Conservation (phyloP, 1,140 invertebrate species). For the Rhopalosiphum padi region DNA sequence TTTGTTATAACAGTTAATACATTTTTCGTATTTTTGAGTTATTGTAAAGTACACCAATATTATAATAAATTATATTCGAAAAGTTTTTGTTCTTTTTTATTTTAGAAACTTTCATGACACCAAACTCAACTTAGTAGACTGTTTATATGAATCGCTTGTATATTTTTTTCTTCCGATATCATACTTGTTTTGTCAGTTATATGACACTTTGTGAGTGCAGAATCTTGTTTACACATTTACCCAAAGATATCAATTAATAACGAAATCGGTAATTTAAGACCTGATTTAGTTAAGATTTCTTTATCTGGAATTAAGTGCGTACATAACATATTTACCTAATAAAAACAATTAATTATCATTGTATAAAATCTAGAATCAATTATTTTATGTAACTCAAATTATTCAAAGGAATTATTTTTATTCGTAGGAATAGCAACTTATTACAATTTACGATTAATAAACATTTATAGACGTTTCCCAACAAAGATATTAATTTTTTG, state of each 20-base stretch:
- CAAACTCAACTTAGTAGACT: conserved; percentile 24
- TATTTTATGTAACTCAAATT: not conserved
- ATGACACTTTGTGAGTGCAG: conserved; percentile 20
- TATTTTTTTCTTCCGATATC: conserved; percentile 10
- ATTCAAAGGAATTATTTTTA: not conserved
- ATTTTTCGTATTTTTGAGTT: not conserved
- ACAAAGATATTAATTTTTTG: too few relatives aligned
- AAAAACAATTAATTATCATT: not conserved
- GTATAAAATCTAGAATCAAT: not conserved
- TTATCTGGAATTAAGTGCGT: not conserved
- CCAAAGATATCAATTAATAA: conserved; percentile 34
- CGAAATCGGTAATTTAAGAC: not conserved
- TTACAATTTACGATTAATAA: too few relatives aligned
- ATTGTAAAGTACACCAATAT: not conserved
- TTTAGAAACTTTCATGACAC: conserved; percentile 10
- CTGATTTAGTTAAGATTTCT: not conserved
- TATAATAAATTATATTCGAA: conserved; percentile 12
- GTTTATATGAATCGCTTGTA: not conserved
- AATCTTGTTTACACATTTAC: not conserved
- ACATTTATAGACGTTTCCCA: too few relatives aligned
- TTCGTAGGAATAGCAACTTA: not conserved
- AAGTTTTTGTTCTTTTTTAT: not conserved
- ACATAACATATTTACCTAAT: not conserved
- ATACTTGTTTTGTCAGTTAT: conserved; percentile 39
- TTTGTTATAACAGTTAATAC: not conserved